phyloP scores from a whole-genome alignment of 35 echinoderm and acorn worm genomes.

The Lytechinus pictus region DNA sequence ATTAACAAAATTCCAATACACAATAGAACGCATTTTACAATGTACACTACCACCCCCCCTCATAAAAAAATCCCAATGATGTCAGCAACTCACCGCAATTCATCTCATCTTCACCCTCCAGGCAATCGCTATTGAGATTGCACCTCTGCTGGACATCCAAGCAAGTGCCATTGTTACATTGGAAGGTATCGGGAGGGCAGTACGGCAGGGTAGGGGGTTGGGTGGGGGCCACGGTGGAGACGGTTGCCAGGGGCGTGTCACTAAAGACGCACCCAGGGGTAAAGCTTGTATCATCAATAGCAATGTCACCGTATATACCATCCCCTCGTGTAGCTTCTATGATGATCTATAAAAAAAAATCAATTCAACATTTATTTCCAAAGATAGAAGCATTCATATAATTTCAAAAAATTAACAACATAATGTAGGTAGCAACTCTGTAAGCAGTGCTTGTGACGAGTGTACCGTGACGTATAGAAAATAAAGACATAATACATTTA shows the following conservation, averaged over 20 bases:
- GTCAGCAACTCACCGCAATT: constrained; percentile 80
- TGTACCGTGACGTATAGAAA: too few relatives aligned
- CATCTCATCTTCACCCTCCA: constrained; percentile 67
- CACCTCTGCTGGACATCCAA: constrained; percentile 45
- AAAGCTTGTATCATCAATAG: constrained; percentile 89
- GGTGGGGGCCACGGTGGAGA: constrained; percentile 57
- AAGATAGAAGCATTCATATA: too few relatives aligned
- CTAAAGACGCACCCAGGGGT: constrained; percentile 63
- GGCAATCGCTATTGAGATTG: constrained; percentile 63
- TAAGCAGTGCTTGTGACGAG: too few relatives aligned
- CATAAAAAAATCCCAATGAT: too few relatives aligned
- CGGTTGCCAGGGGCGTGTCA: constrained; percentile 44
- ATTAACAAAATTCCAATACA: too few relatives aligned
- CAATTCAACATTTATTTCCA: too few relatives aligned
- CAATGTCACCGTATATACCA: constrained; percentile 89
- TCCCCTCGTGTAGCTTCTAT: constrained; percentile 85
- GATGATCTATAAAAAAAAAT: too few relatives aligned
- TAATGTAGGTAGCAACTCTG: too few relatives aligned
- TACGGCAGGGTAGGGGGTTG: constrained; percentile 21
- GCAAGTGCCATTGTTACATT: constrained; percentile 68
- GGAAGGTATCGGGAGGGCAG: constrained; percentile 56
- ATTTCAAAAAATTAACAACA: too few relatives aligned
- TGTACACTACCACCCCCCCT: too few relatives aligned
- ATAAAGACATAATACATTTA: too few relatives aligned
- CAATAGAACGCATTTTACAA: too few relatives aligned